Evolutionary conservation across 2,888 invertebrate species (phyloP).

Genomic region (Lagria hirta): DNA sequence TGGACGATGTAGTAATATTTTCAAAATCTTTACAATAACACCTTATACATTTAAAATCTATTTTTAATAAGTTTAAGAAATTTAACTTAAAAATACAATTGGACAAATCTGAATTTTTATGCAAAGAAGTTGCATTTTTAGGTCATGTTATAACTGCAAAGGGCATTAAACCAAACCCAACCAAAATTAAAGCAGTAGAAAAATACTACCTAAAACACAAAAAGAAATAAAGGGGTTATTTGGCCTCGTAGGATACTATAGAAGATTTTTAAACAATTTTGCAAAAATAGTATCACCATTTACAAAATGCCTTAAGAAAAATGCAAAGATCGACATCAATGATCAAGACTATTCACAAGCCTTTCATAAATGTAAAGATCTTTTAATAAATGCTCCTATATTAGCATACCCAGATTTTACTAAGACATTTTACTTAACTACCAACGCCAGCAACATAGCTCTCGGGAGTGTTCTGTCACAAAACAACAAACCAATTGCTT

Average conservation of each 20-base stretch:
- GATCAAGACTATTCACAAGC: constrained; percentile 15
- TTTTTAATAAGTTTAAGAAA: constrained; percentile 20
- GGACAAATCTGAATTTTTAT: constrained; percentile 29
- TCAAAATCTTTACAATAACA: constrained; percentile 35
- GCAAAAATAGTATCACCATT: constrained; percentile 38
- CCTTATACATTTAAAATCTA: constrained; percentile 20
- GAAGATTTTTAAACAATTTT: constrained; percentile 46
- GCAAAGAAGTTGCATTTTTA: constrained; percentile 38
- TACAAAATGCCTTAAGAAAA: constrained; percentile 26
- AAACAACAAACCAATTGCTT: too few species aligned
- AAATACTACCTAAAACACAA: constrained; percentile 17
- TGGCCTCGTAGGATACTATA: constrained; percentile 46
- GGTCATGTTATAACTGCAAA: constrained; percentile 40
- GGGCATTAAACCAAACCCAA: constrained; percentile 34
- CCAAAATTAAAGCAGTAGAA: constrained; percentile 22
- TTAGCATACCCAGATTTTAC: constrained; percentile 37
- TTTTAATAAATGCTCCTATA: constrained; percentile 19
- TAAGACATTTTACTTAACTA: too few species aligned
- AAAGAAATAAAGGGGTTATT: constrained; percentile 37
- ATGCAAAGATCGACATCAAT: constrained; percentile 21
- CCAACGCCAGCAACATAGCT: too few species aligned
- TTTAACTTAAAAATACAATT: constrained; percentile 27
- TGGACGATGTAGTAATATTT: constrained; percentile 45
- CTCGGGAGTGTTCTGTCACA: too few species aligned
- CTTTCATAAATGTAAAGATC: constrained; percentile 23